Evolutionary conservation across 2,888 invertebrate genomes (phyloP).

Genomic region (Hofmannophila pseudospretella): DNA sequence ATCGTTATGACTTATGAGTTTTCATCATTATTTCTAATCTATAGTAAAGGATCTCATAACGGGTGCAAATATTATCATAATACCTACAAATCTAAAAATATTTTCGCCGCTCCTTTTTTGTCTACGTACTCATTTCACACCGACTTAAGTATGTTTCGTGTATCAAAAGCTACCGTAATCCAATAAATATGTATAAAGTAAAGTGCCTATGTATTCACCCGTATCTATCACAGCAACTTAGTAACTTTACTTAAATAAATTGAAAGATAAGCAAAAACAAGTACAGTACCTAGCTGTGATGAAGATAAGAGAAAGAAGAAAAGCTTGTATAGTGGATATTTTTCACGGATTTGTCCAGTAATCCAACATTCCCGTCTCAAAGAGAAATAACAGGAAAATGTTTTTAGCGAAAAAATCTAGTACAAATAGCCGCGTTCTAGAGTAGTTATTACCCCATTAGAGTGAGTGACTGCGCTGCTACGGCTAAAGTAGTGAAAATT

Average conservation of each 20-base stretch:
- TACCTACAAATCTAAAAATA: too few relatives aligned
- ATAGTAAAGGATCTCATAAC: too few relatives aligned
- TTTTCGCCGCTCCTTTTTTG: too few relatives aligned
- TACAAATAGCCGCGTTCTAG: constrained; percentile 56
- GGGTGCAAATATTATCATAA: too few relatives aligned
- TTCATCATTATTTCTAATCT: too few relatives aligned
- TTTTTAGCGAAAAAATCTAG: constrained; percentile 45
- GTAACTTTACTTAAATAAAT: constrained; percentile 12
- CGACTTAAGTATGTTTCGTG: too few relatives aligned
- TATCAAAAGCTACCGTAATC: not conserved
- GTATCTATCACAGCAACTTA: constrained; percentile 1
- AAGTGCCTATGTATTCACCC: not conserved
- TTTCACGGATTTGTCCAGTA: constrained; percentile 31
- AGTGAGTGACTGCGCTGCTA: constrained; percentile 42
- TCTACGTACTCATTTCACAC: too few relatives aligned
- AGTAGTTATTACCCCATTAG: constrained; percentile 63
- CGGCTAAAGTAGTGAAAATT: constrained; percentile 42
- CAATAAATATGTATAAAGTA: not conserved
- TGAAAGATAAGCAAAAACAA: constrained; percentile 14
- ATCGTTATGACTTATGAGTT: too few relatives aligned
- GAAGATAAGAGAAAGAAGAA: constrained; percentile 13
- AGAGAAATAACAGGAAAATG: constrained; percentile 45
- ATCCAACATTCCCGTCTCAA: constrained; percentile 34
- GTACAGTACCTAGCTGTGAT: constrained; percentile 5
- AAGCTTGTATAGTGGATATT: constrained; percentile 25